Evolutionary conservation across 2,797 vertebrate genomes (phyloP), one percentile per base, ranked within the genome.

Genomic region (Thalassophryne amazonica): DNA sequence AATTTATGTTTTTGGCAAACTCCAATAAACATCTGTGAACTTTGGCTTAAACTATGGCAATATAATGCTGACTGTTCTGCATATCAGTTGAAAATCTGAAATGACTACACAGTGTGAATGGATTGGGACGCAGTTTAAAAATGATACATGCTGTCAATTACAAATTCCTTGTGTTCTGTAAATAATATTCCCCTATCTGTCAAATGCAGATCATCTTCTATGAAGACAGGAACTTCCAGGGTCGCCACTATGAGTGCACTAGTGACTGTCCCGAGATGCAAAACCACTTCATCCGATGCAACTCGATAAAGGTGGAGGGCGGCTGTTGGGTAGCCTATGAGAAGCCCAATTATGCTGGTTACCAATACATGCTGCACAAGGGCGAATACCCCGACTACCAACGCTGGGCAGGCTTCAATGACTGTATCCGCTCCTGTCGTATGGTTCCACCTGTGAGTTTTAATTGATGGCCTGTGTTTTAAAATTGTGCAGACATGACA

Each of bases 351-450:
- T 91, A 85, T 7, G 42, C 38, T 0, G 90, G 91, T 32, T 92
- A 92, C 80, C 91, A 92, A 80, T 92, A 92, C 77, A 86, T 90
- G 83, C 82, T 92, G 69, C 53, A 75, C 60, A 90, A 89, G 77
- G 91, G 90, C 24, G 89, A 92, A 31, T 92, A 92, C 66, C 82
- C 87, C 1, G 87, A 89, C 69, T 89, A 87, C 62, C 89, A 89
- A 14, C 83, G 81, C 70, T 92, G 91, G 91, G 83, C 87, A 1
- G 91, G 90, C 60, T 92, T 90, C 83, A 92, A 90, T 18, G 88
- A 92, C 81, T 88, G 88, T 47, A 90, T 92, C 73, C 90, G 89
- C 43, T 92, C 91, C 69, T 92, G 91, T 67, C 87, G 87, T 21
- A 85, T 91, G 84, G 85, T 91, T 46, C 89, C 89, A 37, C 72